Evolutionary conservation across 2,888 invertebrate genomes (phyloP).

Genomic region (Microctonus brassicae): DNA sequence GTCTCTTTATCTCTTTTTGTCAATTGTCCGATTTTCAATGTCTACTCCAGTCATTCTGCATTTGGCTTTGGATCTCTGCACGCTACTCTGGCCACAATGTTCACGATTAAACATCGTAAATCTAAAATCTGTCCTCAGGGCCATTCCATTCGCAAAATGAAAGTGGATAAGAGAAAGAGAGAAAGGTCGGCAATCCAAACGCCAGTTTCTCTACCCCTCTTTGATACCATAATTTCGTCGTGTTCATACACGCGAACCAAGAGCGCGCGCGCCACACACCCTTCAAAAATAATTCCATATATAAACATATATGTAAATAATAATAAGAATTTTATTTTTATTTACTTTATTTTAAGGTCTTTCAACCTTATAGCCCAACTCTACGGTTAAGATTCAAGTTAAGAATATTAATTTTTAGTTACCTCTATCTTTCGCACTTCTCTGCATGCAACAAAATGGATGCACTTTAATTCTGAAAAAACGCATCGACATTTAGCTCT

Average conservation of each 20-base stretch:
- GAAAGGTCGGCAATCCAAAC: neutral
- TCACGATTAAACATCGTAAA: conserved; percentile 30
- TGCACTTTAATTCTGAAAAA: conserved; percentile 4
- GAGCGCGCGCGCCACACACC: conserved; percentile 6
- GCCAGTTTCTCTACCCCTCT: neutral
- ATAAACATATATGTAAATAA: neutral
- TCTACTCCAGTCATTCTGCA: conserved; percentile 8
- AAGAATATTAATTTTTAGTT: conserved; percentile 25
- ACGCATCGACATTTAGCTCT: conserved; percentile 3
- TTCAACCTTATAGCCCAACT: conserved; percentile 23
- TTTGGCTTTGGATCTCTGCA: conserved; percentile 33
- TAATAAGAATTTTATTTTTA: neutral
- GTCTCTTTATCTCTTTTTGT: neutral
- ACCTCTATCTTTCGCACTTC: conserved; percentile 7
- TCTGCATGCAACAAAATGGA: conserved; percentile 5
- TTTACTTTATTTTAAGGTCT: too few species aligned
- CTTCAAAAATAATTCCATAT: neutral
- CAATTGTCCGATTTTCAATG: conserved; percentile 28
- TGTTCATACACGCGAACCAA: neutral
- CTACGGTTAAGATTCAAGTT: neutral
- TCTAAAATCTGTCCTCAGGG: conserved; percentile 30
- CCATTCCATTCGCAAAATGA: conserved; percentile 7
- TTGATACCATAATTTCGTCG: conserved; percentile 10
- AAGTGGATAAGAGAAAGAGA: neutral
- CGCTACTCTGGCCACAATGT: conserved; percentile 33